Conservation (phyloP, 2,888 invertebrate species). For the Furcula furcula region DNA sequence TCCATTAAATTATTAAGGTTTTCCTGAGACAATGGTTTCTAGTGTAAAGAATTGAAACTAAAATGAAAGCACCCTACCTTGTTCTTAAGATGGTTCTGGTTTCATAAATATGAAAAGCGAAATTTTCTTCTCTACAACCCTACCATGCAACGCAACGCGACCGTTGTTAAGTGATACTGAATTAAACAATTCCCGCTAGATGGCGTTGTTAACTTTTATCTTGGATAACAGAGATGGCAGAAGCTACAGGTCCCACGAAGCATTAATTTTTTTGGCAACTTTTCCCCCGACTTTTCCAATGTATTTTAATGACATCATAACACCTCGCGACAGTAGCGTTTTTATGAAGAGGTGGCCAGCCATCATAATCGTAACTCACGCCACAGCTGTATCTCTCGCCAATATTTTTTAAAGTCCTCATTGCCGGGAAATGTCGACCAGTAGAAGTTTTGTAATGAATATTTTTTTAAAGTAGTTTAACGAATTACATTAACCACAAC, state of each 20-base stretch:
- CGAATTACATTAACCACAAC: too few species aligned
- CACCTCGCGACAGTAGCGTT: background rate
- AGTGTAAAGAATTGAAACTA: background rate
- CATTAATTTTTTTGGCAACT: background rate
- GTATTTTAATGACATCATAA: background rate
- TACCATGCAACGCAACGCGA: background rate
- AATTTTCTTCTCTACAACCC: too few species aligned
- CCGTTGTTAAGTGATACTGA: background rate
- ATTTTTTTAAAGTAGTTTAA: too few species aligned
- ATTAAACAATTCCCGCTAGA: conserved; percentile 1
- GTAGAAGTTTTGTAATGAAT: too few species aligned
- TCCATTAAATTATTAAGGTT: too few species aligned
- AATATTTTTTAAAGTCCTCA: background rate
- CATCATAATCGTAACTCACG: background rate
- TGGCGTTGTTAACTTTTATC: conserved; percentile 7
- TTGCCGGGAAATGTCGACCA: too few species aligned
- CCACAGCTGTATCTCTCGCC: background rate
- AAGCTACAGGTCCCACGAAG: background rate
- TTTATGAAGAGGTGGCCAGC: background rate
- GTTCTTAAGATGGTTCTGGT: background rate
- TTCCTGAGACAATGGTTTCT: too few species aligned
- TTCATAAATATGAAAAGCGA: too few species aligned
- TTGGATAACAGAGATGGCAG: conserved; percentile 13
- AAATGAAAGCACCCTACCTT: background rate
- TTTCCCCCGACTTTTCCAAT: background rate